Base-by-base conservation (phyloP, 1,140 invertebrate genomes). In the Ooceraea biroi region DNA sequence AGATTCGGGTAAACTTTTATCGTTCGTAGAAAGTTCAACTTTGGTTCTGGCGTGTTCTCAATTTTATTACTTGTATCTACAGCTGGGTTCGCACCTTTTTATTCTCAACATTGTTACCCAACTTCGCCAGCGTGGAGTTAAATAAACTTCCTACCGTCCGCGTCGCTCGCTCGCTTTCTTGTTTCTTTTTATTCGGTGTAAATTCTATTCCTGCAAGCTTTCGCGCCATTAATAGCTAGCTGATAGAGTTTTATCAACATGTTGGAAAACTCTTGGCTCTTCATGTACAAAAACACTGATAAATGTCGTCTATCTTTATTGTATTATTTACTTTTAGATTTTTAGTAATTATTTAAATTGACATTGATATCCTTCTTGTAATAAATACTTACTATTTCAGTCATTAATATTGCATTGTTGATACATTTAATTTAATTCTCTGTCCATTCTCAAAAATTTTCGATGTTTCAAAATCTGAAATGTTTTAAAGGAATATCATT, bases 141-240 rank as follows among this genome's bases (percentile, higher is more conserved):
- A 80, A 80, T 80, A 80, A 80, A 80, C 76, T 80, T 80, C 52
- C 69, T 57, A 44, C 71, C 55, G 57, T n/a, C n/a, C n/a, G n/a
- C n/a, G n/a, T 57, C 25, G 55, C 30, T 61, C 55, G 22, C 52
- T 48, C 27, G 44, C 12, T 48, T 55, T 50, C 44, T 41, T 76
- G 11, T n/a, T 44, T 52, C 48, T 72, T 72, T 60, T 73, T 66
- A 41, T 41, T 7, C 55, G 12, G 1, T 25, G 60, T 46, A 30
- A 36, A 82, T 57, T 48, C 48, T 44, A 17, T 52, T 52, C 19
- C 36, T 10, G 50, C 22, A 69, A 80, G 48, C 36, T 80, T 57
- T 57, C 36, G 22, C 36, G 50, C 27, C 41, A 48, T 80, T 80
- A 80, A 69, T 57, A n/a, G 50, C 19, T 44, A 55, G 11, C 17